These are phyloP conservation scores for Champsocephalus esox DNA, from an alignment of 2,797 vertebrate genomes.

Conservation along the genomic window DNA sequence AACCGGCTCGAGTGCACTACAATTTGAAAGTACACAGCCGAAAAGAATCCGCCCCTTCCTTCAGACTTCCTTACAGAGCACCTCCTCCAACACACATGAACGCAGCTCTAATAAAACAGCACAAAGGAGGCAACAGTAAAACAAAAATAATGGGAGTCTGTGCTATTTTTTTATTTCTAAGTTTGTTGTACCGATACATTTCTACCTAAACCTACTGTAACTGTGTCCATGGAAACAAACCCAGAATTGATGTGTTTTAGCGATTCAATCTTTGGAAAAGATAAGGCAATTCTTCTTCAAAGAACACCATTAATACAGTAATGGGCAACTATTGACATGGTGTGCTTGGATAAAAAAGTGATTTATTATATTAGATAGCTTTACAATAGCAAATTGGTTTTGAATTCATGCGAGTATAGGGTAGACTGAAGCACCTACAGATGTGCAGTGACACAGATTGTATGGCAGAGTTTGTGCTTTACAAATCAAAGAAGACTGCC, in stretches of 20 bases:
- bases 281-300: conserved; percentile 24
- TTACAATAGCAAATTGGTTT: conserved; percentile 24
- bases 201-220: not conserved
- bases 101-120: not conserved
- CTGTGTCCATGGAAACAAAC: conserved; percentile 50
- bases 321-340: conserved; percentile 30
- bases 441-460: conserved; percentile 22
- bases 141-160: not conserved
- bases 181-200: not conserved
- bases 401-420: conserved; percentile 4
- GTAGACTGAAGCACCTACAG: conserved; percentile 2
- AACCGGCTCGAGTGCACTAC: too few relatives aligned
- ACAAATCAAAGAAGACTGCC: conserved; percentile 19
- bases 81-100: too few relatives aligned
- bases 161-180: conserved; percentile 1
- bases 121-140: not conserved
- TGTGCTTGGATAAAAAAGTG: conserved; percentile 23
- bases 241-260: conserved; percentile 12
- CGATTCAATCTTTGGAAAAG: conserved; percentile 32
- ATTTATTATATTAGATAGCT: conserved; percentile 34
- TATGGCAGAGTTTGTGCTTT: conserved; percentile 11
- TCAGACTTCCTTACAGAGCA: too few relatives aligned
- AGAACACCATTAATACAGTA: conserved; percentile 26
- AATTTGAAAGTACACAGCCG: too few relatives aligned
- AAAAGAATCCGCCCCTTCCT: too few relatives aligned